Conservation (phyloP, 2,113 vertebrate species). For the Cervus canadensis region DNA sequence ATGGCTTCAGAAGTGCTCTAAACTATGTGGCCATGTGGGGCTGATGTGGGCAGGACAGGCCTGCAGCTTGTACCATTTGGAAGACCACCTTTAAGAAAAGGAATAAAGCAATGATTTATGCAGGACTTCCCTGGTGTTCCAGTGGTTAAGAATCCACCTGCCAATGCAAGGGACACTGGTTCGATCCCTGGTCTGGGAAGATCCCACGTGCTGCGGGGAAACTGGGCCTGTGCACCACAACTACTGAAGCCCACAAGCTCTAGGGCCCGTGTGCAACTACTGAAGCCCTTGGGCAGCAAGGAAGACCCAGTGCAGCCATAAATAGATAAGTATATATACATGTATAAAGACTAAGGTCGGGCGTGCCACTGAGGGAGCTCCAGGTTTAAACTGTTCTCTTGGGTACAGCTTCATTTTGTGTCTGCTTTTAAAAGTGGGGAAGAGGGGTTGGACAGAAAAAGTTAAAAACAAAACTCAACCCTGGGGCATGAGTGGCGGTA, state of each 20-base stretch:
- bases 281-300: not conserved
- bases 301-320: not conserved
- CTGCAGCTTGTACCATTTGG: too few species aligned
- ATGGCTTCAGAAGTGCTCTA: not conserved
- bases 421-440: not conserved
- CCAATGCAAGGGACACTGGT: not conserved
- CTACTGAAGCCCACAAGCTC: not conserved
- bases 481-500: fast-evolving
- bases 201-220: not conserved
- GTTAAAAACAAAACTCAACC: not conserved
- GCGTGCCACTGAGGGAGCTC: not conserved
- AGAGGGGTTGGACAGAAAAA: not conserved
- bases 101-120: not conserved
- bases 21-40: not conserved
- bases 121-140: not conserved
- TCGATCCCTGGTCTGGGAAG: not conserved
- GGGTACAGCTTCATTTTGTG: not conserved
- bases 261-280: not conserved
- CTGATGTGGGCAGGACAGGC: not conserved
- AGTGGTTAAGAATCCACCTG: not conserved
- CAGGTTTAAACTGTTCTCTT: not conserved
- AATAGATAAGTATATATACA: not conserved
- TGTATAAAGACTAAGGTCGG: not conserved
- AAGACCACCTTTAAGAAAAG: not conserved
- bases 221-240: not conserved